These are phyloP conservation scores for Acrocephalus kingi DNA, from an alignment of 2,113 vertebrate species.

Conservation along the genomic window DNA sequence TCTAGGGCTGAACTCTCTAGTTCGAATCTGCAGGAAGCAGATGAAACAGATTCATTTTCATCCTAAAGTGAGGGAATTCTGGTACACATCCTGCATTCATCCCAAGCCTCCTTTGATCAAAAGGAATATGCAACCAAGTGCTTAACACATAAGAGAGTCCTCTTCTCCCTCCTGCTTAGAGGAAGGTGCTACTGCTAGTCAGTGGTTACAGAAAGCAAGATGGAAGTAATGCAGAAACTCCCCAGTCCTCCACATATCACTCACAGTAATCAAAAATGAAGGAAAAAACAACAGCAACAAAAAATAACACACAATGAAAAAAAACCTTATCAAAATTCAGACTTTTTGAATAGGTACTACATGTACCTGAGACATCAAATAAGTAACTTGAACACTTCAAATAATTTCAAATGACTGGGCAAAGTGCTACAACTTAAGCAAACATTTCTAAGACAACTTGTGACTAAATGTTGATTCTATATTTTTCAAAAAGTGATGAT, in stretches of 20 bases:
- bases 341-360: not conserved
- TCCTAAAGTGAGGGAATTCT: not conserved
- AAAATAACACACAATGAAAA: not conserved
- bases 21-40: not conserved
- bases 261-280: not conserved
- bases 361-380: not conserved
- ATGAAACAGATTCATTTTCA: not conserved
- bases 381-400: not conserved
- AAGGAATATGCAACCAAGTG: not conserved
- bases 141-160: not conserved
- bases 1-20: not conserved
- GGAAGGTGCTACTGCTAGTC: not conserved
- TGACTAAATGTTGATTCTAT: not conserved
- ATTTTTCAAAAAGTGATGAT: not conserved
- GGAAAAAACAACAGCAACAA: not conserved
- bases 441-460: not conserved
- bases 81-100: rapidly evolving
- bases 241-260: too few relatives aligned
- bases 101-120: not conserved
- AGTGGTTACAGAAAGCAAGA: not conserved
- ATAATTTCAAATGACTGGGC: not conserved
- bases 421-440: not conserved
- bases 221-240: not conserved
- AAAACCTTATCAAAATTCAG: not conserved
- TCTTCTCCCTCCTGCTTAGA: not conserved